Base-by-base conservation (phyloP, 1,140 invertebrate genomes). In the Drosophila erecta region DNA sequence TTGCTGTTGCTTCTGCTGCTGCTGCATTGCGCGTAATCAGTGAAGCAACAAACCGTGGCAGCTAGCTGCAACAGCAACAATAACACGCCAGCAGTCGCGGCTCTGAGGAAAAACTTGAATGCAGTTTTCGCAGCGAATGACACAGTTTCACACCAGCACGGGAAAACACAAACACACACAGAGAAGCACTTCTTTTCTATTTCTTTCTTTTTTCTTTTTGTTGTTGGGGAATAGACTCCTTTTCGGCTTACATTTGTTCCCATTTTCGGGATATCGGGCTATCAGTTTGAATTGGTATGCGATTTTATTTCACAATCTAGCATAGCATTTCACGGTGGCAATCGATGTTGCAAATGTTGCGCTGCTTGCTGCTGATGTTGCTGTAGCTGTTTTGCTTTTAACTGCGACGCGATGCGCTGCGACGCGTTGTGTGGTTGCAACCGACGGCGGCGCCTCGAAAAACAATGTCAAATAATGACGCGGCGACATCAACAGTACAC, bases 1-100 rank as follows among this genome's bases (percentile, higher is more conserved):
- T 43, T 47, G 44, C 30, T 51, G 24, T 1, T 61, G 17, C 14
- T 57, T 46, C 66, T 56, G 61, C 72, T 44, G 24, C 83, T 72
- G 79, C 76, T 89, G 79, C 84, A 89, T 89, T 89, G 79, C 84
- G 84, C 84, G 84, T 84, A 89, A 89, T 89, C 84, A 89, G 84
- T 89, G 84, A 89, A 89, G 84, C 84, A 89, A 89, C 85, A 89
- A 89, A 89, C 80, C 80, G 80, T 90, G 79, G 85, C 80, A 85
- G 62, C 79, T 40, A 70, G 47, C 58, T 64, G 53, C 61, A 77
- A 74, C 59, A 73, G 46, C 75, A 78, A 61, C 71, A 70, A 55
- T 41, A 61, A 59, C 30, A 30, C 57, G 30, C 30, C 57, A 75
- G 49, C 76, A 76, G 72, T 56, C 66, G 75, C 40, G 35, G 35